phyloP scores from a whole-genome alignment of 2,797 vertebrate genomes.

The Pseudomugil gertrudae region DNA sequence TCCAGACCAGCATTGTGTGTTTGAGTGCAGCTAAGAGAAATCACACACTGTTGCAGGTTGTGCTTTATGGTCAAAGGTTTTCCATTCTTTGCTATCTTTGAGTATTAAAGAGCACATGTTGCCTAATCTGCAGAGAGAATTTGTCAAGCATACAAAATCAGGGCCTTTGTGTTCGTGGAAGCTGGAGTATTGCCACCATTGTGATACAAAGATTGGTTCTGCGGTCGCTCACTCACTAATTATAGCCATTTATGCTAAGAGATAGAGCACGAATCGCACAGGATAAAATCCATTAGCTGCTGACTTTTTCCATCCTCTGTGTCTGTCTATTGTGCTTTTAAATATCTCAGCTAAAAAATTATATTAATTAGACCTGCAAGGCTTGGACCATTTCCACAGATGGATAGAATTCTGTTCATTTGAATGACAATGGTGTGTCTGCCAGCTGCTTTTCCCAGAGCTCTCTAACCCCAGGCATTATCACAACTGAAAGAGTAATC shows the following conservation, averaged over 20 bases:
- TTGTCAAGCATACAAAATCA: constrained; percentile 76
- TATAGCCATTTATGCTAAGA: constrained; percentile 66
- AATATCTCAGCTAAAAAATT: constrained; percentile 64
- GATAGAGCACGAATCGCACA: constrained; percentile 61
- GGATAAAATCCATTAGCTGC: constrained; percentile 67
- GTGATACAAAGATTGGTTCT: constrained; percentile 74
- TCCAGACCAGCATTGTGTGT: constrained; percentile 41
- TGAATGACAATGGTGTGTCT: constrained; percentile 80
- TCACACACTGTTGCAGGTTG: constrained; percentile 21
- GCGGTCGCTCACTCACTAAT: constrained; percentile 75
- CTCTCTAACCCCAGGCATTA: constrained; percentile 76
- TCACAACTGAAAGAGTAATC: constrained; percentile 74
- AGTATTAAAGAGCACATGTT: constrained; percentile 55
- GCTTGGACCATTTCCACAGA: constrained; percentile 59
- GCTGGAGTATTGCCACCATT: constrained; percentile 74
- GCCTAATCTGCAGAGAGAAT: constrained; percentile 66
- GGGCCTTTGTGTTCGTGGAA: constrained; percentile 69
- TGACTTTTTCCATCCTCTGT: constrained; percentile 60
- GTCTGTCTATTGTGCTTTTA: constrained; percentile 54
- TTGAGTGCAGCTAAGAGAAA: constrained; percentile 20
- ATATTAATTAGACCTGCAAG: constrained; percentile 72
- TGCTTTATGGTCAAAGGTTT: constrained; percentile 54
- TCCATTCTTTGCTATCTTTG: constrained; percentile 54
- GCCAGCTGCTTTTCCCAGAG: constrained; percentile 77
- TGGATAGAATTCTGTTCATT: constrained; percentile 72